Percentiles rank a stretch among this genome's conserved stretches.
phyloP scores from a whole-genome alignment of 2,797 vertebrate genomes.

The Ctenopoma multispine region DNA sequence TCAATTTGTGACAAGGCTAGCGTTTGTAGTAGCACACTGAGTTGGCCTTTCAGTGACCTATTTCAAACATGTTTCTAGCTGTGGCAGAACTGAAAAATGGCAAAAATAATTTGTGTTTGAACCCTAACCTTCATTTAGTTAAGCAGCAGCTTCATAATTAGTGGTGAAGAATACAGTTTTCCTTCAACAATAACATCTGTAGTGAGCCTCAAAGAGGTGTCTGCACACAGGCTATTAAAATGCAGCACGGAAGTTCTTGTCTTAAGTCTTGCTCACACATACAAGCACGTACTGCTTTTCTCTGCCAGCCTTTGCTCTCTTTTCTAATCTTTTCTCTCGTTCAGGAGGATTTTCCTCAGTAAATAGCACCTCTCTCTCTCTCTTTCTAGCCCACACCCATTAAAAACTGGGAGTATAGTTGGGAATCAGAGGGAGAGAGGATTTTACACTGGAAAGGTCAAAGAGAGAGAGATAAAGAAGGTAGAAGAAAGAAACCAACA shows the following conservation, averaged over 20 bases:
- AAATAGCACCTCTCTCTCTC: slow-evolving; percentile 54
- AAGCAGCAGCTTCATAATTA: slow-evolving; percentile 37
- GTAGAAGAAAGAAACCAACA: slow-evolving; percentile 49
- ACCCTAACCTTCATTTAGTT: slow-evolving; percentile 46
- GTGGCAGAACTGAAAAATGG: slow-evolving; percentile 36
- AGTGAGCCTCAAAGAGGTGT: slow-evolving; percentile 51
- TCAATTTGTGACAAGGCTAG: not conserved
- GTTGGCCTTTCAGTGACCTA: slow-evolving; percentile 2
- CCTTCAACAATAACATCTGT: slow-evolving; percentile 45
- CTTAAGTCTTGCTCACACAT: slow-evolving; percentile 62
- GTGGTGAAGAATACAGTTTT: slow-evolving; percentile 38
- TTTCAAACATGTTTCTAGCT: slow-evolving; percentile 25
- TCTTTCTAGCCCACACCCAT: slow-evolving; percentile 47
- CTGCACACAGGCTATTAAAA: slow-evolving; percentile 55
- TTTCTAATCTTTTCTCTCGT: slow-evolving; percentile 66
- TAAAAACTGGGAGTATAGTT: slow-evolving; percentile 60
- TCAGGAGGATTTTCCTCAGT: slow-evolving; percentile 67
- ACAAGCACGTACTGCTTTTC: slow-evolving; percentile 45
- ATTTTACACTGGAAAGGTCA: slow-evolving; percentile 75
- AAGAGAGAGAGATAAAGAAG: slow-evolving; percentile 57
- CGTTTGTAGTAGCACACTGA: slow-evolving; percentile 22
- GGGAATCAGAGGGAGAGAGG: slow-evolving; percentile 62
- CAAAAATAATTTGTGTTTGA: slow-evolving; percentile 48
- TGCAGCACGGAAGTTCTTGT: slow-evolving; percentile 49
- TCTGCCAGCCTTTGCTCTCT: slow-evolving; percentile 52